phyloP scores from a whole-genome alignment of 2,888 invertebrate genomes.

The Choristoneura rosaceana region DNA sequence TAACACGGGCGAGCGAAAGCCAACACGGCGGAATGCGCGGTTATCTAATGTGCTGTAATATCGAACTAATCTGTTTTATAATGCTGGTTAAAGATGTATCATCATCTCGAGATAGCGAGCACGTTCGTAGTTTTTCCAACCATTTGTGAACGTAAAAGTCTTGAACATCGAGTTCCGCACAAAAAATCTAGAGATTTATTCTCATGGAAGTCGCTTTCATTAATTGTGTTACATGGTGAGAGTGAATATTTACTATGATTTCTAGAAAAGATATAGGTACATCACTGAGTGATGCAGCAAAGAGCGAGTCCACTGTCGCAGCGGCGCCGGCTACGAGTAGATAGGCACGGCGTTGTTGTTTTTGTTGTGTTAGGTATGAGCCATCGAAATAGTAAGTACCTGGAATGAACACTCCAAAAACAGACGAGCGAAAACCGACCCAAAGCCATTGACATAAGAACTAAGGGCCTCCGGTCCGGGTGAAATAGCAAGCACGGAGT shows the following conservation, averaged over 20 bases:
- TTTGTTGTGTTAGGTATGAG: no score
- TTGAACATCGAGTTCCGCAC: neutral
- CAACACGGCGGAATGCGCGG: slow-evolving; percentile 10
- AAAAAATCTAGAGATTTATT: slow-evolving; percentile 11
- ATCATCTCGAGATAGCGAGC: neutral
- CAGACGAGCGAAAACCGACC: no score
- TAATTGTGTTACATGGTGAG: neutral
- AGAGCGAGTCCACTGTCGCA: no score
- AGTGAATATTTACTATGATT: neutral
- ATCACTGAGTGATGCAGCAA: neutral
- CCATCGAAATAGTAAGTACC: no score
- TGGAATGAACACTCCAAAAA: no score
- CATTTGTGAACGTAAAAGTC: neutral
- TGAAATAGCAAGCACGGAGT: no score
- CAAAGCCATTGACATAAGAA: no score
- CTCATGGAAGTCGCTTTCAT: slow-evolving; percentile 22
- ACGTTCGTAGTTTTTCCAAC: neutral
- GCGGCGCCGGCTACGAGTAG: neutral
- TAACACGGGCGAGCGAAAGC: slow-evolving; percentile 20
- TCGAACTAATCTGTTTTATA: slow-evolving; percentile 14
- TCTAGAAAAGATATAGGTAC: neutral
- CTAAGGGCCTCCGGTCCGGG: no score
- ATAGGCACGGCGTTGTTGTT: no score
- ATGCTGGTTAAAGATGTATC: neutral
- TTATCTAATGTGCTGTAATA: slow-evolving; percentile 34